Evolutionary conservation across 2,888 invertebrate species (phyloP), one percentile per base, ranked within the genome.

Genomic region (Matsumyia berberina): DNA sequence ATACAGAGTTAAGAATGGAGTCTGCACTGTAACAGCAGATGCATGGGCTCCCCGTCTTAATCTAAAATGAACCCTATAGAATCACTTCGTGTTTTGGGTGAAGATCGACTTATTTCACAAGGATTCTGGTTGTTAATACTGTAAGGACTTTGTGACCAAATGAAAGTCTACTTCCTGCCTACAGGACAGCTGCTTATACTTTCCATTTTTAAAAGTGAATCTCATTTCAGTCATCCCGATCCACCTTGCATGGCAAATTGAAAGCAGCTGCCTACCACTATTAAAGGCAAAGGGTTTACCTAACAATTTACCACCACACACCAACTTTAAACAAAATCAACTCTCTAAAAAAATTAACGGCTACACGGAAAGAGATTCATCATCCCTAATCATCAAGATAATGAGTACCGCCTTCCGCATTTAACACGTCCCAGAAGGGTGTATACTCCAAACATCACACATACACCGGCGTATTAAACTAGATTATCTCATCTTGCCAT

Each of bases 401-500:
- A 83, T 78, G 83, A 74, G 62, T 57, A 39, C 60, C 79, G 69
- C 83, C 79, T 74, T 69, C 69, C 78, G 44, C 67, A 79, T 62
- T 83, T 79, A 83, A 83, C 79, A 73, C 83, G 78, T 69, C 57
- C 62, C 62, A 29, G 12, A 62, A 57, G 78, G 72, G 73, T 69
- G 67, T 49, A 44, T 29, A 51, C 33, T 35, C 42, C 39, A 53
- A 19, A 60, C 42, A 53, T 55, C 58, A 58, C 35, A 55, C 24
- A 24, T 4, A 24, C 24, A 24, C 2, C 4, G 2, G 1, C 4
- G 24, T 62, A 46, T 55, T 49, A 31, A 9, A 57, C 24, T 24
- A 49, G 80, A 85, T 85, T 85, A 85, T 80, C 85, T 85, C 85
- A 85, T 85, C 85, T 70, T 37, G 70, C 85, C 85, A 85, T 85